Base-by-base conservation (phyloP, 2,888 invertebrate species). In the Parapristionchus giblindavisi region DNA sequence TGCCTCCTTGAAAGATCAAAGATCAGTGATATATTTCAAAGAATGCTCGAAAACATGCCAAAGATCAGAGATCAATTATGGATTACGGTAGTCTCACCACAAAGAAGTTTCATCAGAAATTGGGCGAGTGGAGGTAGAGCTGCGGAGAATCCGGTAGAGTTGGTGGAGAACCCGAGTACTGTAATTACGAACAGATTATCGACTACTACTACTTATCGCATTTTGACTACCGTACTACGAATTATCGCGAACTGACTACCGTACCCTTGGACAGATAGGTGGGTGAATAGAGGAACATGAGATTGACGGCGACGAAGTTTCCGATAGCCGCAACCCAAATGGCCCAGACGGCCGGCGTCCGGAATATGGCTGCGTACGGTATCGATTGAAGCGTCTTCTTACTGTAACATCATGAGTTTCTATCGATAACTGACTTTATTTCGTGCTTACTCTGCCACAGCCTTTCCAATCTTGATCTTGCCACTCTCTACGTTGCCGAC, bases 121-220 rank as follows among this genome's bases (percentile, higher is more conserved):
- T 87, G 87, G 11, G 83, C 81, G 75, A 87, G 77, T 27, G 87
- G 87, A 11, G 87, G 85, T 21, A 87, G 65, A 32, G 87, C 85
- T n/a, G 87, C 84, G 3, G 85, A 85, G 76, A 87, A 71, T 2
- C 87, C 87, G n/a, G 85, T 87, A 65, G 78, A 79, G 72, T 83
- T 81, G 34, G 85, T 82, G 27, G 85, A 82, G 77, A 84, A 87
- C 51, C 84, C 82, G 61, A 87, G 83, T 32, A 87, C 87, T 77
- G 66, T 43, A 76, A 24, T 21, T 34, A 2, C 8, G 4, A 3
- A 14, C 1, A 24, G 1, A 4, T 1, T 36, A 32, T 58, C 60
- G 60, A 2, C 32, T 32, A 5, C 29, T 24, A 24, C 24, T n/a
- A n/a, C n/a, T n/a, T n/a, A n/a, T n/a, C n/a, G n/a, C n/a, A n/a